A percentile compares a stretch with the other conserved stretches of the same genome.
phyloP scores from a whole-genome alignment of 2,797 vertebrate genomes.

The Onychomys leucogaster region DNA sequence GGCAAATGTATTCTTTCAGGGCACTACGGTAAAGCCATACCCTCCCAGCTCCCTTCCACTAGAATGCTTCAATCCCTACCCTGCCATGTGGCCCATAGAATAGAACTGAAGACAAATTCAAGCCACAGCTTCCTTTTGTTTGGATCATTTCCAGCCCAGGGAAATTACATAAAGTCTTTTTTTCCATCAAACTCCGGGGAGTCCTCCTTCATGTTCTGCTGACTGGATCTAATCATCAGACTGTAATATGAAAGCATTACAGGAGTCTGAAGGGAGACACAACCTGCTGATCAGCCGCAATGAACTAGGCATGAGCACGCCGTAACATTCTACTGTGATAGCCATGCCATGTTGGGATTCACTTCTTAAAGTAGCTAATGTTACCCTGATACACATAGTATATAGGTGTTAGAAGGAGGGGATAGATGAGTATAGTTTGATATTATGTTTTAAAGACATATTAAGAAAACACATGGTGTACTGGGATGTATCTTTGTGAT shows the following conservation, averaged over 20 bases:
- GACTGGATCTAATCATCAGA: background rate
- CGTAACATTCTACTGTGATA: background rate
- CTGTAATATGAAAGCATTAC: background rate
- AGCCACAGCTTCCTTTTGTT: background rate
- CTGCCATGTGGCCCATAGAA: background rate
- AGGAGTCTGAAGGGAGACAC: background rate
- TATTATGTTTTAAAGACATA: background rate
- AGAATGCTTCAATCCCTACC: background rate
- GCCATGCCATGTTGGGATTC: background rate
- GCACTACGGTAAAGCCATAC: accelerated
- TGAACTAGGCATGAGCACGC: background rate
- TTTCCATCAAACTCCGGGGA: background rate
- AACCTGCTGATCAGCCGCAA: background rate
- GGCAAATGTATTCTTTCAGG: background rate
- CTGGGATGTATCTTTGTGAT: background rate
- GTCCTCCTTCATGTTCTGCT: background rate
- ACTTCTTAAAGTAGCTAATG: background rate
- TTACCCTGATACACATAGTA: background rate
- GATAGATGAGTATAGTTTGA: background rate
- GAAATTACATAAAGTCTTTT: background rate
- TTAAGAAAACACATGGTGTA: background rate
- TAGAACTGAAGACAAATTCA: background rate
- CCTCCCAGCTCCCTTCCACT: background rate
- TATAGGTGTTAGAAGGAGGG: background rate
- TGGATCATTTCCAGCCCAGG: background rate